Evolutionary conservation across 1,140 invertebrate genomes (phyloP), one percentile per base, ranked within the genome.

Genomic region (Mizuhopecten yessoensis): DNA sequence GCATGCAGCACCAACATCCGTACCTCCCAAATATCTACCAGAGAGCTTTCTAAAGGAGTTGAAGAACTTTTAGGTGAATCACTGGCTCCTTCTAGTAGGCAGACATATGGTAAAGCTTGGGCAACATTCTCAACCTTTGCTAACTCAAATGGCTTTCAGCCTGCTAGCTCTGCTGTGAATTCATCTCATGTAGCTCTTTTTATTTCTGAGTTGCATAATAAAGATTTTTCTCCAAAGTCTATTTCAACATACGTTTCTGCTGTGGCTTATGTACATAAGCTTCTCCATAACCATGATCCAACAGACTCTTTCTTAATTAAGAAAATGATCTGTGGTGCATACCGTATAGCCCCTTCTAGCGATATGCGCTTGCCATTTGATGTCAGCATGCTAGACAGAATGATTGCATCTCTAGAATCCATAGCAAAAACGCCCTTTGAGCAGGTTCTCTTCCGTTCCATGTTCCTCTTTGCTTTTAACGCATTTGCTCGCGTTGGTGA

Each of bases 391-490:
- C n/a, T 88, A 2, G 34, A 39, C 29, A 33, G 23, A 23, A 20
- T 88, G 34, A 0, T 88, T 1, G 0, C 13, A 0, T 17, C 36
- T 33, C 33, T 88, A 15, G 34, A 36, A 20, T n/a, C 3, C 9
- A 13, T 34, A n/a, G n/a, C n/a, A n/a, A n/a, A n/a, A n/a, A n/a
- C n/a, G n/a, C 33, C 29, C 0, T 86, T 86, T 86, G 23, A 34
- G 17, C 9, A 29, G 17, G 29, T 29, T 33, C 34, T 90, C 7
- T 49, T 90, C 7, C 42, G 87, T 49, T 29, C 86, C 11, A 90
- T 90, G 86, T 90, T 87, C 39, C 45, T 90, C n/a, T 42, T 87
- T 11, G 87, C 86, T 33, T 90, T 90, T 87, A 86, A 90, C 87
- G 90, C 90, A 23, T 87, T 90, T 39, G 34, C 87, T 17, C 3